Base-by-base conservation (phyloP, 2,113 vertebrate genomes). In the Nycticryphes semicollaris region DNA sequence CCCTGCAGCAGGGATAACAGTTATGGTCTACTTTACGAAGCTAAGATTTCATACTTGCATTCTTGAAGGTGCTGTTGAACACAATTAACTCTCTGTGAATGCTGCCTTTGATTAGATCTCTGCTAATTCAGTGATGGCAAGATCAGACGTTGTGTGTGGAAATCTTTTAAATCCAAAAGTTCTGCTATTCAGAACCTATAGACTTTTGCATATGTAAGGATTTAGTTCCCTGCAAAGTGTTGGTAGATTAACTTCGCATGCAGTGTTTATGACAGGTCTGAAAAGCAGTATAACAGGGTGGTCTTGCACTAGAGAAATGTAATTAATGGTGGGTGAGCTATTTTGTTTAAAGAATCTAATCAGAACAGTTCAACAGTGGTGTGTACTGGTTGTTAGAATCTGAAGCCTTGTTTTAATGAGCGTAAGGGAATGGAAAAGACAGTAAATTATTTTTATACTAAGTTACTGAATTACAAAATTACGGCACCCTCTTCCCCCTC, bases 401-500 rank as follows among this genome's bases (percentile, higher is more conserved):
- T 64, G 66, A 22, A 66, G 24, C 21, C 21, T 64, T 3, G 2
- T 51, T 70, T 84, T 87, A 63, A 30, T 78, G n/a, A 54, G 17
- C 3, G 5, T 75, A 63, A 81, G 8, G 18, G 47, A 7, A 27
- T 72, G 30, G 28, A 20, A 59, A 84, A 68, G 21, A 14, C 23
- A 47, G 56, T 45, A 56, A 45, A 76, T 23, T 35, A 45, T 16
- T 13, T 87, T 84, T 64, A 76, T 54, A 67, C 7, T 74, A 70
- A 54, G 69, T 63, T 63, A 43, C 24, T 74, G 74, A 54, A 74
- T 63, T 63, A 43, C 27, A 72, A 23, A 45, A 62, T n/a, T 50
- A 2, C 50, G 63, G 25, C 6, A 37, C 0, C 2, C 3, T 3
- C 7, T 10, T 22, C 8, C 11, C 2, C 4, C 6, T 4, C 12